Base-by-base conservation (phyloP, 2,888 invertebrate genomes). In the Petrolisthes manimaculis region DNA sequence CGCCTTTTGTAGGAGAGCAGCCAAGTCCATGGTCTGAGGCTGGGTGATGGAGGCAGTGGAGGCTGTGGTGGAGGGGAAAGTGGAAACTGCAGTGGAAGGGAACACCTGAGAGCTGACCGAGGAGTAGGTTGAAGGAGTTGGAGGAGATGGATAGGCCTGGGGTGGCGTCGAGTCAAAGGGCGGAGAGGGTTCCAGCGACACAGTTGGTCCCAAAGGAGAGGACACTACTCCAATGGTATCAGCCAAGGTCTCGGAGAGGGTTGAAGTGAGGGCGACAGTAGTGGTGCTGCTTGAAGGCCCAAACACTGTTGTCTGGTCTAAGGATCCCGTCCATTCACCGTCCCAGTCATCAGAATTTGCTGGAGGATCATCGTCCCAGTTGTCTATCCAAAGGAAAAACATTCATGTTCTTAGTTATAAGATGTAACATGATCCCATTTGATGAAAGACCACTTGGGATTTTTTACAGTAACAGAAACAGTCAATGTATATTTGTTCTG, bases 251-350 rank as follows among this genome's bases (percentile, higher is more conserved):
- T 89, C 87, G 18, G 88, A 82, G 74, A 90, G 77, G 12, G 88
- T 54, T n/a, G 89, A 71, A 55, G 85, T 83, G n/a, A 85, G 71
- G 37, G 75, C 54, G 83, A 90, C 90, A 86, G 90, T 81, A 74
- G 90, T 91, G 71, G 91, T 89, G 88, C 91, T 91, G 79, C 90
- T 88, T 53, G 89, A 89, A 4, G 88, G 91, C 74, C 89, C 96
- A 93, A 97, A 97, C 88, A 98, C 98, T 94, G 98, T 98, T 81
- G 97, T 97, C 93, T 98, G 98, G 91, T 97, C 96, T 90, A 98
- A 94, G 92, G 97, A 97, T 85, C 98, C 98, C 74, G 97, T 97
- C 95, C 98, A 98, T 93, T 98, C 98, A 93, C 98, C 98, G 92
- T 95, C 96, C 93, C 96, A 97, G 97, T 96, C 97, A 93, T 96